Base-by-base conservation (phyloP, 2,797 vertebrate genomes). In the Acanthis flammea region DNA sequence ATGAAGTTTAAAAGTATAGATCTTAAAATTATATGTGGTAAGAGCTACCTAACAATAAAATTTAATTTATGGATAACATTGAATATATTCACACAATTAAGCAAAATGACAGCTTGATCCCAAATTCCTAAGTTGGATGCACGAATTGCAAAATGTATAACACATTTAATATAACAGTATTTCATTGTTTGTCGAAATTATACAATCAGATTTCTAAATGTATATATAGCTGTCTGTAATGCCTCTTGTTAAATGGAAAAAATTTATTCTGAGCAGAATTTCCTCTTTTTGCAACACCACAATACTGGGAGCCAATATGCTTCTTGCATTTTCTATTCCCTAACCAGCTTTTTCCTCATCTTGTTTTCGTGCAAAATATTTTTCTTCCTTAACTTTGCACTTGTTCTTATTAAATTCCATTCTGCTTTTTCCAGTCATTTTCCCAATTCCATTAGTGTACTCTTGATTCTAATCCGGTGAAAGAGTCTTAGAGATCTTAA, bases 401-500 rank as follows among this genome's bases (percentile, higher is more conserved):
- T 83, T 60, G 4, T 54, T 67, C 30, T 35, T 60, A 19, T 63
- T 65, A 68, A 85, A 79, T 58, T 54, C 25, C 3, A 24, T 66
- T 86, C 31, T 70, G 5, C 7, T 51, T 90, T 76, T 57, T 42
- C 23, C 41, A 47, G 28, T 39, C 2, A 25, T 83, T 86, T 86
- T 22, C 21, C 19, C 19, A 66, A 30, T 86, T 58, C 67, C 73
- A 58, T 66, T 71, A 55, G 12, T 1, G 3, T 25, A 37, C 19
- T 81, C 89, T 86, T 95, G 45, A 80, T 76, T 83, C 28, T 27
- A 86, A 31, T 79, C 33, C 25, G 27, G 16, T 51, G 30, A 14
- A 70, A 75, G n/a, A 79, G 14, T 63, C 53, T 67, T 80, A 44
- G 23, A 78, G 19, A 44, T 55, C 37, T 71, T 73, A 81, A 76